Evolutionary conservation across 1,140 invertebrate genomes (phyloP).

Genomic region (Zaprionus taronus): DNA sequence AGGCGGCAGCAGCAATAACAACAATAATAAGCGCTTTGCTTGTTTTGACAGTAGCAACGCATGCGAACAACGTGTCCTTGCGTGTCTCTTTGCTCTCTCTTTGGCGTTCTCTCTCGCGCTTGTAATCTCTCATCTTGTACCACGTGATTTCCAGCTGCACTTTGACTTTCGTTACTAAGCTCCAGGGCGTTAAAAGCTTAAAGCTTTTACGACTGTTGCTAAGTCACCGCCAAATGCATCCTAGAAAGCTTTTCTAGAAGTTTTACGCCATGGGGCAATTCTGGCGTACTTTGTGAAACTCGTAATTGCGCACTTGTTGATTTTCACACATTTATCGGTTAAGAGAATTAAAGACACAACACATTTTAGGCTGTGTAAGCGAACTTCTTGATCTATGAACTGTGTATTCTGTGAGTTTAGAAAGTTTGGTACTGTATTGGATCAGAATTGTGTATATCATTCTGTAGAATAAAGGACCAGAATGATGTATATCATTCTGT

Average conservation of each 20-base stretch:
- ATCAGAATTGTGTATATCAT: not conserved
- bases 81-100: constrained; percentile 2
- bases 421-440: too few relatives aligned
- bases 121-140: not conserved
- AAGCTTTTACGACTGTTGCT: constrained; percentile 30
- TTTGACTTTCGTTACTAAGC: constrained; percentile 39
- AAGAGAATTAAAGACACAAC: not conserved
- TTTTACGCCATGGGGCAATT: not conserved
- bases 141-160: constrained; percentile 62
- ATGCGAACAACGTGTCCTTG: constrained; percentile 44
- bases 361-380: not conserved
- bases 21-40: constrained; percentile 40
- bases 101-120: not conserved
- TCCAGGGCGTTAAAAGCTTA: constrained; percentile 44
- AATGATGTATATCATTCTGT: not conserved
- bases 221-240: constrained; percentile 23
- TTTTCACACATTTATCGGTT: not conserved
- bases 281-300: not conserved
- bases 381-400: not conserved
- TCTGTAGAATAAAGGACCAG: not conserved
- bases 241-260: constrained; percentile 41
- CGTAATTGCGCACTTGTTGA: constrained; percentile 59
- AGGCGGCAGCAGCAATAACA: not conserved
- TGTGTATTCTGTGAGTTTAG: not conserved
- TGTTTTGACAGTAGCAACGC: constrained; percentile 67